Evolutionary conservation across 2,797 vertebrate species (phyloP).

Genomic region (Buceros bicornis): DNA sequence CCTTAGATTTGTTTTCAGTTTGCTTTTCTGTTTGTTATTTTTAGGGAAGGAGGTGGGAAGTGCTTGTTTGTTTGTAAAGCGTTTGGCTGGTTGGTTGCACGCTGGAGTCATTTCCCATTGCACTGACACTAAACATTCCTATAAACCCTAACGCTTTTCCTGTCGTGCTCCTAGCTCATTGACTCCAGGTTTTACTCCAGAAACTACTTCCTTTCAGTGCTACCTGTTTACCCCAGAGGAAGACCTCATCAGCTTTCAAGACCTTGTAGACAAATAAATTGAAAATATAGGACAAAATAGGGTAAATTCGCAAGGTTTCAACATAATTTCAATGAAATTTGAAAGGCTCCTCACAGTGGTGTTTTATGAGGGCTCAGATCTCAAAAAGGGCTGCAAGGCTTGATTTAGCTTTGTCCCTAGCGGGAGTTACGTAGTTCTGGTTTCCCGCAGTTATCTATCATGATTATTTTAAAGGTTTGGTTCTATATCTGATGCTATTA

Average conservation of each 20-base stretch:
- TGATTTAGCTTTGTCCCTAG: background rate
- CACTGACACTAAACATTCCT: background rate
- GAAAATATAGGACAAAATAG: background rate
- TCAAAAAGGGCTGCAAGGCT: background rate
- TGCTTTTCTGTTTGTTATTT: background rate
- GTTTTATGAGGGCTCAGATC: background rate
- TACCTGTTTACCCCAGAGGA: background rate
- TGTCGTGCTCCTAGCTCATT: background rate
- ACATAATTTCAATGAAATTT: background rate
- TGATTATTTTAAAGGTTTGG: background rate
- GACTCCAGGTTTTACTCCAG: background rate
- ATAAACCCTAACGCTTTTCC: background rate
- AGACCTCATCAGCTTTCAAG: background rate
- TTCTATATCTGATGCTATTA: background rate
- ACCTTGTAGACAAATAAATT: background rate
- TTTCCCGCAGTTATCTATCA: background rate
- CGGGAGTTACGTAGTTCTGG: background rate
- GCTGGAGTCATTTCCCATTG: background rate
- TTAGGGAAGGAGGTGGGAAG: background rate
- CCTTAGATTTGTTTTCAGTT: background rate
- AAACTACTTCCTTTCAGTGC: background rate
- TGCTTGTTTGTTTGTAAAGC: background rate
- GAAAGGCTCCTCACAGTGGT: background rate
- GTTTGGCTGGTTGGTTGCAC: background rate
- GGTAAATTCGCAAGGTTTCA: background rate